These are phyloP conservation scores for Alligator mississippiensis DNA, from an alignment of 2,113 vertebrate species.

Conservation along the genomic window DNA sequence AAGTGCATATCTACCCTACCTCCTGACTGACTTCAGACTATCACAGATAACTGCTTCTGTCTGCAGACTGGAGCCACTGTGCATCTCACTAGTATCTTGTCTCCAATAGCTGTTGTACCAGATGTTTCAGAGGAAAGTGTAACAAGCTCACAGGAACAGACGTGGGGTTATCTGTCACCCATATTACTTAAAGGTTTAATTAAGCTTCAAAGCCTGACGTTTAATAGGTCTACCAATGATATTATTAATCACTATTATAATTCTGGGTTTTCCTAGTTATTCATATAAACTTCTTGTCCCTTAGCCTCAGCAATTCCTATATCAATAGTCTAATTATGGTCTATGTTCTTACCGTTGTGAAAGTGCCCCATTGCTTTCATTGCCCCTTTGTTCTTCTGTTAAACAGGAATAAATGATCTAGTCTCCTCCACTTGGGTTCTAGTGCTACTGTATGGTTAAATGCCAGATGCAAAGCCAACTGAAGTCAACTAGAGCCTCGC, in stretches of 20 bases:
- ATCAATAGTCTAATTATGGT: not conserved
- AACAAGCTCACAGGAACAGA: not conserved
- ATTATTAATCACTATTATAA: not conserved
- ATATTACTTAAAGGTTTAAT: not conserved
- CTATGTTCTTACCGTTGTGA: not conserved
- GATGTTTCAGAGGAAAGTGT: not conserved
- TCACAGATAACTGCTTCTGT: too few relatives aligned
- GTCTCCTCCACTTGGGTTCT: constrained; percentile 40
- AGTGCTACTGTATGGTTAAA: not conserved
- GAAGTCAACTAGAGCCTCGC: constrained; percentile 55
- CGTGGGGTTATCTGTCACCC: not conserved
- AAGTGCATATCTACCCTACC: too few relatives aligned
- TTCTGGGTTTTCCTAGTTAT: not conserved
- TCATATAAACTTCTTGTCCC: not conserved
- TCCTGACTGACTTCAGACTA: too few relatives aligned
- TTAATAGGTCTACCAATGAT: not conserved
- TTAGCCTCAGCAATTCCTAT: not conserved
- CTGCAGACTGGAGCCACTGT: not conserved
- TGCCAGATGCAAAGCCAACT: not conserved
- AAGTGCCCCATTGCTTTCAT: not conserved
- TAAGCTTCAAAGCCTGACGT: accelerated
- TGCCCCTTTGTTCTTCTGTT: not conserved
- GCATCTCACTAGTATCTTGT: not conserved
- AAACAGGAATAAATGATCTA: constrained; percentile 29
- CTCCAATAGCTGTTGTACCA: not conserved